These are phyloP conservation scores for Diarsia rubi DNA, from an alignment of 2,888 invertebrate species.

Conservation along the genomic window DNA sequence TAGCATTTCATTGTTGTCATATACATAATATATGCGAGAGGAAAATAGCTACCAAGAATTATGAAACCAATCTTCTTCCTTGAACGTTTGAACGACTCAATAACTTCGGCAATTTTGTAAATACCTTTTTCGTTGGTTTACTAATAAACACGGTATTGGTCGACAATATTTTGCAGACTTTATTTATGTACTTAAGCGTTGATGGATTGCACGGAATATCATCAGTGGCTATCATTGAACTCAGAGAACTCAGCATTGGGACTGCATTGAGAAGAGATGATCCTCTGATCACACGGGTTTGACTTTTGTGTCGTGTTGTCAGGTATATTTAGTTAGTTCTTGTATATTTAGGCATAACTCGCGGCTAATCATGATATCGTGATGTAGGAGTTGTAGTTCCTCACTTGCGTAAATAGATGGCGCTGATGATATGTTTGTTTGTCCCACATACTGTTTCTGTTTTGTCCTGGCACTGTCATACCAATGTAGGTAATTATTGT, in stretches of 20 bases:
- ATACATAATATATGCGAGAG: no score
- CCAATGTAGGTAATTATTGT: neutral
- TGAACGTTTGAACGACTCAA: neutral
- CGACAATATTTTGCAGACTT: conserved; percentile 1
- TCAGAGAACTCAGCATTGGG: neutral
- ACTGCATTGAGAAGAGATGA: neutral
- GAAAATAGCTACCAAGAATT: neutral
- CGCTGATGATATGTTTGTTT: neutral
- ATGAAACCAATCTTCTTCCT: neutral
- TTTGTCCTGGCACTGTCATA: neutral
- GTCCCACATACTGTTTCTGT: neutral
- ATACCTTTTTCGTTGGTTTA: neutral
- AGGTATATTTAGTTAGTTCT: no score
- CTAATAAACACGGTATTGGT: neutral
- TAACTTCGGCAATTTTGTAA: neutral
- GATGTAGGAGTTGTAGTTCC: neutral
- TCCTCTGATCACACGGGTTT: neutral
- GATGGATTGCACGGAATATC: neutral
- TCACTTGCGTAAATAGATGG: neutral
- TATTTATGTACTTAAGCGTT: neutral
- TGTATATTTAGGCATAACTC: neutral
- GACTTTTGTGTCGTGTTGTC: neutral
- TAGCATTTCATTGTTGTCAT: neutral
- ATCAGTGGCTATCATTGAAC: no score
- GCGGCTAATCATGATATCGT: neutral